phyloP scores from a whole-genome alignment of 2,113 vertebrate species.

The Crocuta crocuta region DNA sequence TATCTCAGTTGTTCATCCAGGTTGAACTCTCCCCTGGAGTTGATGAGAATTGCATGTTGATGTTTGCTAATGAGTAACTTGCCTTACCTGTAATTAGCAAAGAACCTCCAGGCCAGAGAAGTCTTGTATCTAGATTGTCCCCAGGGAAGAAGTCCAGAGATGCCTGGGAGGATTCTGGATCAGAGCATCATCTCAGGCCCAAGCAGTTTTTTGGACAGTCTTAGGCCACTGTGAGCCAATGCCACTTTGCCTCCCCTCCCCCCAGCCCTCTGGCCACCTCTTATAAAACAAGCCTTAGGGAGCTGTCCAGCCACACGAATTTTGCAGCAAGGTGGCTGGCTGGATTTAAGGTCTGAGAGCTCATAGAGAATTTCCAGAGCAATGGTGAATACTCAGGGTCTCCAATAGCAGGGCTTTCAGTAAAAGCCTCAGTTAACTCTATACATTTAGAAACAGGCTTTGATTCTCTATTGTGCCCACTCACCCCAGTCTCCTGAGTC shows the following conservation, averaged over 20 bases:
- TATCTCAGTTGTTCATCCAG: conserved; percentile 60
- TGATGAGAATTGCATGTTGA: conserved; percentile 62
- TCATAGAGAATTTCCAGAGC: not conserved
- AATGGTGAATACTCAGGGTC: not conserved
- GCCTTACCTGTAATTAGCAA: conserved; percentile 20
- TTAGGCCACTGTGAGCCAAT: not conserved
- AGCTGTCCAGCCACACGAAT: conserved; percentile 35
- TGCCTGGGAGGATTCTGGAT: not conserved
- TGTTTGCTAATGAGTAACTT: conserved; percentile 75
- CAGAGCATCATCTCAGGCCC: not conserved
- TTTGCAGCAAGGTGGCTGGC: not conserved
- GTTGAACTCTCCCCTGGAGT: conserved; percentile 73
- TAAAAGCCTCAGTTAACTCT: not conserved
- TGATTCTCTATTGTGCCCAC: not conserved
- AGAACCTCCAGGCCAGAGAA: not conserved
- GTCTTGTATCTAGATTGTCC: conserved; percentile 2
- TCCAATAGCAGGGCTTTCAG: not conserved
- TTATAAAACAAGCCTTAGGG: not conserved
- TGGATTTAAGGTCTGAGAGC: not conserved
- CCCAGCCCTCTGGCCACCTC: not conserved
- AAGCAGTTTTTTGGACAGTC: not conserved
- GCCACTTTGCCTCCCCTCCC: not conserved
- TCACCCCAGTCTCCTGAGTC: not conserved
- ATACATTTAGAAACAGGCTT: not conserved
- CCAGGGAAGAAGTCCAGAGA: conserved; percentile 31